Evolutionary conservation across 2,113 vertebrate genomes (phyloP), one percentile per base, ranked within the genome.

Genomic region (Thomomys bottae): DNA sequence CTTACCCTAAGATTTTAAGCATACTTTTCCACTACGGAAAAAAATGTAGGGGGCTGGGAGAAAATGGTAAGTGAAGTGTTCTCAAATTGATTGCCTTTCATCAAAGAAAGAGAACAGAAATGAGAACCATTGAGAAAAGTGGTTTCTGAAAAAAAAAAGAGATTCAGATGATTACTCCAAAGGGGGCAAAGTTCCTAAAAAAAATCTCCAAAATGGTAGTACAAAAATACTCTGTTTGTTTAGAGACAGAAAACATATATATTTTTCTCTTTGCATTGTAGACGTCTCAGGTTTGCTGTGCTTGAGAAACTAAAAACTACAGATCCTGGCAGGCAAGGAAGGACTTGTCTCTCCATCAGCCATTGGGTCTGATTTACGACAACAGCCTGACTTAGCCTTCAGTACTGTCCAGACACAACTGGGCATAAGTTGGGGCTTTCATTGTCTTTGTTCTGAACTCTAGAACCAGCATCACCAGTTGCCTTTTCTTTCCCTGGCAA

Each of bases 81-180:
- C 92, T 94, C 91, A 75, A 40, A 90, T 67, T 68, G 93, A 95
- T 92, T 92, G 84, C 90, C 88, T 93, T 87, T 93, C 93, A 94
- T 93, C 87, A 90, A 45, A 84, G 94, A 79, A 77, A 86, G 72
- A 76, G 66, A 67, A 84, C 64, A 94, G n/a, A 87, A 66, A 82
- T 78, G 63, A 21, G 64, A 95, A 32, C 72, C 38, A 23, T 6
- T 12, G 81, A 78, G 94, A 89, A 95, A 88, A 94, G 87, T 93
- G 87, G 36, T 86, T 88, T 94, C 61, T 82, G 75, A 17, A 76
- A 17, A 87, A 82, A 82, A 64, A 79, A 88, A 79, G 57, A 90
- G 73, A 92, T 70, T 90, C 36, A 67, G 84, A 80, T 88, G 80
- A 94, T 95, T 88, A 68, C 86, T 87, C 2, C 2, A 63, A 90